A percentile compares a stretch with the other conserved stretches of the same genome.
Conservation (phyloP, 1,140 invertebrate genomes). For the Reticulitermes speratus region DNA sequence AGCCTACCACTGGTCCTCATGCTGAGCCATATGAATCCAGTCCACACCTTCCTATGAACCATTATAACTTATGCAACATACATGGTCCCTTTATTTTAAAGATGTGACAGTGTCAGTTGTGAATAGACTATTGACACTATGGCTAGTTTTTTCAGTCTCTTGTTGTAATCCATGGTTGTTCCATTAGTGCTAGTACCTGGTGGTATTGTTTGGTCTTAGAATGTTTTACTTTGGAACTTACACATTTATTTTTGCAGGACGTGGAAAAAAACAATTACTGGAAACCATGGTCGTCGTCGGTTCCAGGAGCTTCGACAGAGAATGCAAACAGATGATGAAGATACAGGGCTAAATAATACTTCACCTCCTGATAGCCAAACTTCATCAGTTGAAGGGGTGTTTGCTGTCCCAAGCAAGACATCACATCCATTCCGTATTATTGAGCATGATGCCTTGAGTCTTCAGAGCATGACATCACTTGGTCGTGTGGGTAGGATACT, state of each 20-base stretch:
- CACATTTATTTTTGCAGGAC: neutral
- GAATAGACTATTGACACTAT: too few species aligned
- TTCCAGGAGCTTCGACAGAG: conserved; percentile 80
- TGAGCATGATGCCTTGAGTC: conserved; percentile 80
- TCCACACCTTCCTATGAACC: too few species aligned
- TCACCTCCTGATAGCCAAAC: conserved; percentile 78
- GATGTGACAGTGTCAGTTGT: too few species aligned
- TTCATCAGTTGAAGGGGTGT: conserved; percentile 65
- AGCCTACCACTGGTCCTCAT: too few species aligned
- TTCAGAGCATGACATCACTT: conserved; percentile 83
- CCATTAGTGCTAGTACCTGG: too few species aligned
- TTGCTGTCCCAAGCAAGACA: conserved; percentile 54
- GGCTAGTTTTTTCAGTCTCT: too few species aligned
- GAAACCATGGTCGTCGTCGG: conserved; percentile 58
- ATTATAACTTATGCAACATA: too few species aligned
- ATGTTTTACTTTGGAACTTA: too few species aligned
- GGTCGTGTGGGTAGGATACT: conserved; percentile 75
- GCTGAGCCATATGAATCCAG: too few species aligned
- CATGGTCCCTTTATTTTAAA: too few species aligned
- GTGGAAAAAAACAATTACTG: conserved; percentile 19
- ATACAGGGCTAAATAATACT: conserved; percentile 57
- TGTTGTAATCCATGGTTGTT: too few species aligned
- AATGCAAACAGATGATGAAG: conserved; percentile 82
- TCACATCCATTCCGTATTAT: conserved; percentile 79
- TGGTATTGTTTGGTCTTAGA: too few species aligned